phyloP scores from a whole-genome alignment of 2,113 vertebrate species.

The Calyptomena viridis region DNA sequence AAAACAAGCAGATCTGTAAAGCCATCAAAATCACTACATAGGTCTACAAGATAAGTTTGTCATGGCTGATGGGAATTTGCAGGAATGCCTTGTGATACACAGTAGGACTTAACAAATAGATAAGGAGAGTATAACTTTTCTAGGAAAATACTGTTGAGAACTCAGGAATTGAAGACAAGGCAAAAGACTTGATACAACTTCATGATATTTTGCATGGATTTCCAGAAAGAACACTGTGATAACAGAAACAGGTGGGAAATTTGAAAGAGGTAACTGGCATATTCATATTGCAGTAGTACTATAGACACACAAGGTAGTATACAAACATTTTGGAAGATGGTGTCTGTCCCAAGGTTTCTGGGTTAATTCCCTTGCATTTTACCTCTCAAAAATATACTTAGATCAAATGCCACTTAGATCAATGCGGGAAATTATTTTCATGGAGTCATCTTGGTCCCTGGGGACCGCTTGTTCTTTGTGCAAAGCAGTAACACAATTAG shows the following conservation, averaged over 20 bases:
- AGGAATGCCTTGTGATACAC: constrained; percentile 45
- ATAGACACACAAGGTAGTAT: neutral
- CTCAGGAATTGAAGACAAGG: neutral
- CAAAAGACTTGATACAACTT: neutral
- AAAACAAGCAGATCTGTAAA: constrained; percentile 68
- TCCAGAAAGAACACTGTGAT: neutral
- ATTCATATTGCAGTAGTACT: neutral
- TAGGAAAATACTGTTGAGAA: constrained; percentile 34
- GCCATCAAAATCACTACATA: constrained; percentile 68
- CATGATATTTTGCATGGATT: neutral
- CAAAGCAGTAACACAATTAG: neutral
- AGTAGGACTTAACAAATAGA: constrained; percentile 57
- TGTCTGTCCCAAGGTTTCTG: neutral
- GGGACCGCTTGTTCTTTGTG: neutral
- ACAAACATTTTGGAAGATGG: neutral
- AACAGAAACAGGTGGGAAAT: neutral
- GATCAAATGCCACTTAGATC: neutral
- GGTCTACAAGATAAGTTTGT: constrained; percentile 68
- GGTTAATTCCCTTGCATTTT: neutral
- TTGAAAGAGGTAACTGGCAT: neutral
- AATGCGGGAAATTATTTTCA: neutral
- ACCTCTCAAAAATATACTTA: neutral
- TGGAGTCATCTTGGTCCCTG: neutral
- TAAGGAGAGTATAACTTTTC: constrained; percentile 47
- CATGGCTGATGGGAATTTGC: constrained; percentile 61